Conservation (phyloP, 2,113 vertebrate species). For the Nettapus auritus region DNA sequence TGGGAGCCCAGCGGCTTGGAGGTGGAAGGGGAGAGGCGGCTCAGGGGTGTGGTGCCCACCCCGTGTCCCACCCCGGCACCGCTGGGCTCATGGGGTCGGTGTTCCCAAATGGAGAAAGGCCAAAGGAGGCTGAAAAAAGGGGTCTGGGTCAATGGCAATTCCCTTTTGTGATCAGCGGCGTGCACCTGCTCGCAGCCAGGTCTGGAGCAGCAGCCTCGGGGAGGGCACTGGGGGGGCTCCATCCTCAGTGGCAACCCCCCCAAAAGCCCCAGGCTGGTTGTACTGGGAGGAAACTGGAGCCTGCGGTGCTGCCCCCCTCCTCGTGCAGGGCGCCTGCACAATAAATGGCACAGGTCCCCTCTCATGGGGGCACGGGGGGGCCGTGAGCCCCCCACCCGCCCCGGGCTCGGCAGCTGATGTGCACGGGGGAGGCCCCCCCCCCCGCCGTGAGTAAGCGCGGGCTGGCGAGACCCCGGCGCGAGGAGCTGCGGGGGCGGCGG, state of each 20-base stretch:
- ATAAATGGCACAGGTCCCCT: not conserved
- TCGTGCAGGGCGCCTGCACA: no score
- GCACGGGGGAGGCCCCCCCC: not conserved
- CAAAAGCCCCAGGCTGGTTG: not conserved
- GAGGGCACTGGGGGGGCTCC: not conserved
- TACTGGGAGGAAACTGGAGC: not conserved
- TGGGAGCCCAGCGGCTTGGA: not conserved
- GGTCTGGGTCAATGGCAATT: not conserved
- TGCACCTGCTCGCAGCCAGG: no score
- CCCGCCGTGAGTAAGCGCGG: not conserved
- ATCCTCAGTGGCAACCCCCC: not conserved
- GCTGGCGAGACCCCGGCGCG: not conserved
- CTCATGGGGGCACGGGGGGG: rapidly evolving
- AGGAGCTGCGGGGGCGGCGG: not conserved
- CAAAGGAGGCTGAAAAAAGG: not conserved
- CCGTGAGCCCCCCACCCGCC: not conserved
- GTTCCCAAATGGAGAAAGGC: not conserved
- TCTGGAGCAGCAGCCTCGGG: no score
- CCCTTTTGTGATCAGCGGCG: not conserved
- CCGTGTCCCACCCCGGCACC: not conserved
- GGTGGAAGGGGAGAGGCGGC: not conserved
- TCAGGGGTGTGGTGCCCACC: rapidly evolving
- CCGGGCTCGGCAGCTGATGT: no score
- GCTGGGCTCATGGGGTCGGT: rapidly evolving
- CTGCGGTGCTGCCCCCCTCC: rapidly evolving